Evolutionary conservation across 2,797 vertebrate species (phyloP).

Genomic region (Salarias fasciatus): DNA sequence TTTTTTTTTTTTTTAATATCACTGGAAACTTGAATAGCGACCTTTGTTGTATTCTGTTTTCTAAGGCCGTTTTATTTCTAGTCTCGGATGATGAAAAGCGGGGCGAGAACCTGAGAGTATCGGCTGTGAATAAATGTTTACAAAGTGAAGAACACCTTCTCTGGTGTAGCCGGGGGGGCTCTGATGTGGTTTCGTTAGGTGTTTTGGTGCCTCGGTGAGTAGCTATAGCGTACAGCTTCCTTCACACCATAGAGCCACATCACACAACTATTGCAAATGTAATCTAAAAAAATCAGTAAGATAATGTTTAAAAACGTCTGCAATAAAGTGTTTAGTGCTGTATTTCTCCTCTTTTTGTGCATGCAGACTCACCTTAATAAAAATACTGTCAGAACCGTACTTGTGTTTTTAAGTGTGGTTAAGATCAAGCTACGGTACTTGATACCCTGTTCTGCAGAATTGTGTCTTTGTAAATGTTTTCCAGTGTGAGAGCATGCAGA

Average conservation of each 20-base stretch:
- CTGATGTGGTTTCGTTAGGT: slow-evolving; percentile 46
- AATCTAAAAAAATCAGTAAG: slow-evolving; percentile 10
- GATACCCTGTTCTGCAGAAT: slow-evolving; percentile 6
- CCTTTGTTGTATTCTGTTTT: too few relatives aligned
- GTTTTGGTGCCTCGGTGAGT: slow-evolving; percentile 17
- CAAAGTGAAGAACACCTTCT: slow-evolving; percentile 27
- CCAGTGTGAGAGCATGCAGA: background rate
- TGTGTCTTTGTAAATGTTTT: too few relatives aligned
- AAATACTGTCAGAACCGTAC: slow-evolving; percentile 15
- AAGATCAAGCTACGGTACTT: slow-evolving; percentile 11
- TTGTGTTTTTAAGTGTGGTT: slow-evolving; percentile 11
- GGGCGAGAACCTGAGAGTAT: slow-evolving; percentile 12
- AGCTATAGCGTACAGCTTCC: slow-evolving; percentile 19
- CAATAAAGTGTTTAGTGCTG: slow-evolving; percentile 4
- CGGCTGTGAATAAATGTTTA: slow-evolving; percentile 27
- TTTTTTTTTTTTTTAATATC: slow-evolving; percentile 5
- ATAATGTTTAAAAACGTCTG: slow-evolving; percentile 9
- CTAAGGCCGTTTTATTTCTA: background rate
- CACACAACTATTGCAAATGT: background rate
- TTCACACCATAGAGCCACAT: slow-evolving; percentile 27
- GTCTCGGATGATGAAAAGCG: slow-evolving; percentile 23
- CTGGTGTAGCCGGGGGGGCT: slow-evolving; percentile 9
- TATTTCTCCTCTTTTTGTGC: slow-evolving; percentile 16
- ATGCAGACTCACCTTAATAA: slow-evolving; percentile 55
- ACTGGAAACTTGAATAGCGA: slow-evolving; percentile 12